A percentile compares a stretch with the other conserved stretches of the same genome.
Evolutionary conservation across 2,888 invertebrate species (phyloP).

Genomic region (Pristionchus maxplancki): DNA sequence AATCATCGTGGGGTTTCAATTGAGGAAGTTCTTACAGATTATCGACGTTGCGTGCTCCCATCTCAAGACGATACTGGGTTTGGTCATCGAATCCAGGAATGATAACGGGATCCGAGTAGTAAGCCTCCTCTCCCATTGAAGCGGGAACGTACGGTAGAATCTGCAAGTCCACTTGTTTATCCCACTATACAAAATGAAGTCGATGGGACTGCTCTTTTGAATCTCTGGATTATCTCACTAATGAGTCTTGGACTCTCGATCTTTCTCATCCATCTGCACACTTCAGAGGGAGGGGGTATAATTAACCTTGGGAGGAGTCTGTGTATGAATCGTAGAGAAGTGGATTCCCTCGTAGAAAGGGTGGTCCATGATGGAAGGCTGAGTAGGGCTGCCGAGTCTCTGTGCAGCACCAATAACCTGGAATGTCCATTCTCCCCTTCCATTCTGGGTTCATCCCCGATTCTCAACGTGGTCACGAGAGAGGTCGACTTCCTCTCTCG

Average conservation of each 20-base stretch:
- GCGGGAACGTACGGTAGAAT: slow-evolving; percentile 86
- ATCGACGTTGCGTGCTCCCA: not conserved
- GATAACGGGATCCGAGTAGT: slow-evolving; percentile 81
- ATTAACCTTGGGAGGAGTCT: slow-evolving; percentile 76
- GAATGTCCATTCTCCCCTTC: not conserved
- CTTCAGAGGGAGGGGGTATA: not conserved
- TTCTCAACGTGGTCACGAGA: slow-evolving; percentile 29
- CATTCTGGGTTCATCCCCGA: not conserved
- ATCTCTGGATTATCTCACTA: not conserved
- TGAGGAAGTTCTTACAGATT: not conserved
- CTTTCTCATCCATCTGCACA: not conserved
- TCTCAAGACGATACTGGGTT: slow-evolving; percentile 87
- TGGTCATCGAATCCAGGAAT: slow-evolving; percentile 91
- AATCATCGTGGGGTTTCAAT: not conserved
- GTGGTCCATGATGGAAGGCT: slow-evolving; percentile 87
- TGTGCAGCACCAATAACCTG: slow-evolving; percentile 50
- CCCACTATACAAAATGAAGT: not conserved
- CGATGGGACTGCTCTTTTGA: not conserved
- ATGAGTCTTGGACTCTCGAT: not conserved
- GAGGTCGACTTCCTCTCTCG: slow-evolving; percentile 4
- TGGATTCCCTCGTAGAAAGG: slow-evolving; percentile 89
- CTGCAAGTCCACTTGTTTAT: not conserved
- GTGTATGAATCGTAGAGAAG: slow-evolving; percentile 85
- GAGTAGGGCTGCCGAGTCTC: slow-evolving; percentile 53
- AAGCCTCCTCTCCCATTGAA: slow-evolving; percentile 84